These are phyloP conservation scores for Falco cherrug DNA, from an alignment of 2,797 vertebrate genomes.

Conservation along the genomic window DNA sequence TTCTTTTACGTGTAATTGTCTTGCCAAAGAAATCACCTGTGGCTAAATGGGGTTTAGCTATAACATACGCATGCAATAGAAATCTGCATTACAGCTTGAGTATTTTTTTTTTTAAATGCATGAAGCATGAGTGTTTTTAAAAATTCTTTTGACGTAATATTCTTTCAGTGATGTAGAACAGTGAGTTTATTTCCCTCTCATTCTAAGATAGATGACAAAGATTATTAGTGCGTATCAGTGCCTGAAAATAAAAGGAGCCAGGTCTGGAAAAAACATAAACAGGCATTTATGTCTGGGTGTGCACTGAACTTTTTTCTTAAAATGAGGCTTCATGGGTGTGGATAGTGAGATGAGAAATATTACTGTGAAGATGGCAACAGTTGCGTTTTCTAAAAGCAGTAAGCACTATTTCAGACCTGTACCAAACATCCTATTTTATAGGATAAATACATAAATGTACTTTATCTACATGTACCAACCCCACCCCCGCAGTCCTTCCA, in stretches of 20 bases:
- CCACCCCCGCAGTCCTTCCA: background rate
- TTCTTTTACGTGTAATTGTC: background rate
- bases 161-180: background rate
- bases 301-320: background rate
- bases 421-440: background rate
- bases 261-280: background rate
- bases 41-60: slow-evolving; percentile 47
- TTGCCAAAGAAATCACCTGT: slow-evolving; percentile 21
- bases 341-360: background rate
- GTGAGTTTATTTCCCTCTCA: background rate
- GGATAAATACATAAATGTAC: background rate
- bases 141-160: background rate
- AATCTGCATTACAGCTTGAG: background rate
- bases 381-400: background rate
- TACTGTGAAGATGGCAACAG: background rate
- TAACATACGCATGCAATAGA: background rate
- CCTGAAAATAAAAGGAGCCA: background rate
- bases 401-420: background rate
- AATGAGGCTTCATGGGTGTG: background rate
- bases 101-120: background rate
- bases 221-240: background rate
- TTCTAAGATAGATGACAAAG: background rate
- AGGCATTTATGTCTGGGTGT: background rate
- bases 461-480: accelerated
- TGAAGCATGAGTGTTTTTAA: slow-evolving; percentile 42